Evolutionary conservation across 2,888 invertebrate genomes (phyloP).

Genomic region (Dolichomitus sp.): DNA sequence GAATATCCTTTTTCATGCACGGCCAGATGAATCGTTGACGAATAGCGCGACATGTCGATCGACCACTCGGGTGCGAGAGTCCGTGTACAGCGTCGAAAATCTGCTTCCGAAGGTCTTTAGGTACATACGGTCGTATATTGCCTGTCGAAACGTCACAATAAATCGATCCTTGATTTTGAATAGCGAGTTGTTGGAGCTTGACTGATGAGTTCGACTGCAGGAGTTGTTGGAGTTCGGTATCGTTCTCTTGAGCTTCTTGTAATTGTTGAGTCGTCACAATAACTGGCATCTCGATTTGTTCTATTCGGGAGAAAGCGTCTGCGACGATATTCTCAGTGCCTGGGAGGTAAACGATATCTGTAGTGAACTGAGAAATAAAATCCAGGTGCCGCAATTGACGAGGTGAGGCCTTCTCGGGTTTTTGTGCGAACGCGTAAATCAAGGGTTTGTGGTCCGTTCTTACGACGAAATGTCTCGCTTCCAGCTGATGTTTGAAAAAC

Average conservation of each 20-base stretch:
- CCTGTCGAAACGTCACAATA: conserved; percentile 32
- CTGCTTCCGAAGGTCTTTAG: conserved; percentile 38
- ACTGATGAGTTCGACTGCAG: neutral
- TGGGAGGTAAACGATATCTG: conserved; percentile 10
- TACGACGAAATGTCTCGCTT: conserved; percentile 12
- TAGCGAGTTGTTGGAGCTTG: no score
- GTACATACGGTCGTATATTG: conserved; percentile 56
- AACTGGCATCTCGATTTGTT: conserved; percentile 16
- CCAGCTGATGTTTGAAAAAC: conserved; percentile 16
- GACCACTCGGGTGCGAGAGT: conserved; percentile 36
- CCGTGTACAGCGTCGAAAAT: conserved; percentile 52
- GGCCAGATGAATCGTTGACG: conserved; percentile 71
- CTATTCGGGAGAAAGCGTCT: conserved; percentile 34
- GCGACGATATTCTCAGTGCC: conserved; percentile 37
- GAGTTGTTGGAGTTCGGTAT: conserved; percentile 18
- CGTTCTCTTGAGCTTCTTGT: conserved; percentile 4
- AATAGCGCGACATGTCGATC: conserved; percentile 48
- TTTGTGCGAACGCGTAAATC: conserved; percentile 2
- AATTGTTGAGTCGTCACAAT: conserved; percentile 10
- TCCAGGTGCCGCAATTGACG: conserved; percentile 19
- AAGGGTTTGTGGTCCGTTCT: conserved; percentile 36
- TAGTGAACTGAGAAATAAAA: conserved; percentile 34
- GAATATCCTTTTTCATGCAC: neutral
- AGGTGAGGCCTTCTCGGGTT: conserved; percentile 11
- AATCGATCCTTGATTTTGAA: conserved; percentile 8